Conservation (phyloP, 2,888 invertebrate species). For the Drosophila limbata region DNA sequence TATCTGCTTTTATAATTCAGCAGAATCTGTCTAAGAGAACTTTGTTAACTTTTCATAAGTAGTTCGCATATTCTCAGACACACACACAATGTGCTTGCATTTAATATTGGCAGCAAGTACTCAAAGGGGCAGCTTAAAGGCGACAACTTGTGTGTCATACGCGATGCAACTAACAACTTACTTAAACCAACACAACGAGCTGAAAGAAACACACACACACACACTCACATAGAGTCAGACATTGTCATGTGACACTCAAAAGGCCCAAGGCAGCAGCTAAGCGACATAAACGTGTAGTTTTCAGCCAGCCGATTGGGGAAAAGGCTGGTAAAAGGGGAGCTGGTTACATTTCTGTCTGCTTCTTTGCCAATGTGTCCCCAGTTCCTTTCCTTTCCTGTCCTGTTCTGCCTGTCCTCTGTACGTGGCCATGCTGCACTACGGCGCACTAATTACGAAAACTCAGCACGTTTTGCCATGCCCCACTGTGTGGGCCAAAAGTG, state of each 20-base stretch:
- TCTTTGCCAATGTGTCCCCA: slow-evolving; percentile 36
- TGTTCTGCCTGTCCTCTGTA: slow-evolving; percentile 26
- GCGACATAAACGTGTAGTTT: slow-evolving; percentile 65
- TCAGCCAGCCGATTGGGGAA: slow-evolving; percentile 20
- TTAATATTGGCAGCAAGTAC: slow-evolving; percentile 59
- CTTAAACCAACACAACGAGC: slow-evolving; percentile 61
- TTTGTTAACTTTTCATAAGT: slow-evolving; percentile 23
- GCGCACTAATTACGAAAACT: slow-evolving; percentile 81
- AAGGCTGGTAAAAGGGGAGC: not conserved
- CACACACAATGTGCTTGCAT: slow-evolving; percentile 25
- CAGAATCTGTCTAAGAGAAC: not conserved
- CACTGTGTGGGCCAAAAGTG: slow-evolving; percentile 24
- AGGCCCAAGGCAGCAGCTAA: slow-evolving; percentile 67
- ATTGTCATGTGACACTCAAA: slow-evolving; percentile 69
- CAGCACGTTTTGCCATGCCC: slow-evolving; percentile 72
- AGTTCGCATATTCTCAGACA: slow-evolving; percentile 1
- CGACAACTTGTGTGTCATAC: slow-evolving; percentile 75
- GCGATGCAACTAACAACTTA: slow-evolving; percentile 73
- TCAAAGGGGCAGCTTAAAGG: slow-evolving; percentile 67
- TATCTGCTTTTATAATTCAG: slow-evolving; percentile 1
- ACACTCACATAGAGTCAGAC: slow-evolving; percentile 24
- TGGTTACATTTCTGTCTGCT: slow-evolving; percentile 35
- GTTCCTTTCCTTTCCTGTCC: not conserved
- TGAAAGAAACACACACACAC: slow-evolving; percentile 12
- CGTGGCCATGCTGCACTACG: slow-evolving; percentile 73